Evolutionary conservation across 2,888 invertebrate species (phyloP).

Genomic region (Acrobasis consociella): DNA sequence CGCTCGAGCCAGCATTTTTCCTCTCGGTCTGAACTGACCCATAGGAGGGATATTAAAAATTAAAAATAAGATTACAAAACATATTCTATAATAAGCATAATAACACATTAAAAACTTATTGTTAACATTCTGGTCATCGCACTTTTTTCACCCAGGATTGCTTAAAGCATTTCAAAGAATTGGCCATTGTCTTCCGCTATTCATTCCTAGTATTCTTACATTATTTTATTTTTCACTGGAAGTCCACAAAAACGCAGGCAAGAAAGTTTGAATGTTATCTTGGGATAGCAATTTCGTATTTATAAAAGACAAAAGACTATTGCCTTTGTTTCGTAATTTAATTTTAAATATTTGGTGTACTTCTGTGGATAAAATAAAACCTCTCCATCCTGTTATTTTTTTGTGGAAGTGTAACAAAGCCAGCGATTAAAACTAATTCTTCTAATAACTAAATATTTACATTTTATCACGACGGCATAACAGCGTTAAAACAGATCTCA

Average conservation of each 20-base stretch:
- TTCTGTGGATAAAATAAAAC: neutral
- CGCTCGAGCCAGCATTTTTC: too few species aligned
- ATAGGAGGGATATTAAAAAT: neutral
- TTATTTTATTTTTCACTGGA: neutral
- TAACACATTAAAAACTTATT: constrained; percentile 21
- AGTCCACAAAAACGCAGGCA: neutral
- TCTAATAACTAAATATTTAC: constrained; percentile 8
- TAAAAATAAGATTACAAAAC: constrained; percentile 19
- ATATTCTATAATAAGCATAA: constrained; percentile 9
- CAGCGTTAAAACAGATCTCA: too few species aligned
- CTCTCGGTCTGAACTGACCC: too few species aligned
- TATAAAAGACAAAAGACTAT: too few species aligned
- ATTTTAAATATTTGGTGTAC: too few species aligned
- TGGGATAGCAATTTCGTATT: too few species aligned
- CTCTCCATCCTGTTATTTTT: neutral
- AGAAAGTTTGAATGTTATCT: too few species aligned
- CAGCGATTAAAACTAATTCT: too few species aligned
- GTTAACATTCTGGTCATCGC: constrained; percentile 1
- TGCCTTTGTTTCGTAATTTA: neutral
- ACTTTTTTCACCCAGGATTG: constrained; percentile 3
- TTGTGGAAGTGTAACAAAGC: too few species aligned
- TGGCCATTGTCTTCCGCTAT: neutral
- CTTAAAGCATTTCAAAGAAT: neutral
- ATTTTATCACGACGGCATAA: neutral
- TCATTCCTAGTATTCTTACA: neutral